phyloP scores from a whole-genome alignment of 2,888 invertebrate species.

The Cryptocephalus moraei region DNA sequence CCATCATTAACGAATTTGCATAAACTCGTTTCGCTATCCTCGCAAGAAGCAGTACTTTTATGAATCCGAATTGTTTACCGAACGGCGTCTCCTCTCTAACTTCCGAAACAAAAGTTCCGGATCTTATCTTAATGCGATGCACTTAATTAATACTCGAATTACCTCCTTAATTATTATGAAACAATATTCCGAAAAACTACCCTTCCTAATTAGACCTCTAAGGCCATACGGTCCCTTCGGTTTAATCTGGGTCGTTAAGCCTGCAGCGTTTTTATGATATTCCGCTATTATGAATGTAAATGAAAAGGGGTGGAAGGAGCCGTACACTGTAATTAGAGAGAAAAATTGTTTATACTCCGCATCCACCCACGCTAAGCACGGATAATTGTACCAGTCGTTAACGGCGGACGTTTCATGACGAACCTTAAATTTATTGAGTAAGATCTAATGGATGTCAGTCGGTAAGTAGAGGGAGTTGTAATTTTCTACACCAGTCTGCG shows the following conservation, averaged over 20 bases:
- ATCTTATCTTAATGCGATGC: conserved; percentile 29
- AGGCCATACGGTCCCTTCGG: background rate
- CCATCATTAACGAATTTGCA: conserved; percentile 24
- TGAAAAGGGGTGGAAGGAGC: background rate
- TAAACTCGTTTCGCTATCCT: conserved; percentile 13
- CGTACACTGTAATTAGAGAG: too few relatives aligned
- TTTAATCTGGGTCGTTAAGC: background rate
- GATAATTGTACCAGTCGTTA: too few relatives aligned
- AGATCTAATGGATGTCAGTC: too few relatives aligned
- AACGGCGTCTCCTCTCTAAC: background rate
- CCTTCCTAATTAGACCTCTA: conserved; percentile 22
- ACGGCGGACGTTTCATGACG: too few relatives aligned
- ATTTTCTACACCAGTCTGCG: too few relatives aligned
- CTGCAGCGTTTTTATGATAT: background rate
- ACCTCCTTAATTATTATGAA: conserved; percentile 29
- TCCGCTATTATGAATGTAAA: background rate
- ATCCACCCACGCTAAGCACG: too few relatives aligned
- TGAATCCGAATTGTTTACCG: background rate
- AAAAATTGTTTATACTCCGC: too few relatives aligned
- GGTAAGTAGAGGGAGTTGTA: too few relatives aligned
- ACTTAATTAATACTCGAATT: conserved; percentile 26
- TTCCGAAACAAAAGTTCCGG: conserved; percentile 12
- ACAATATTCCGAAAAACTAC: conserved; percentile 26
- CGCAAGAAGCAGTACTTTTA: background rate
- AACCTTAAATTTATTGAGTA: too few relatives aligned